These are phyloP conservation scores for Scalopus aquaticus DNA, from an alignment of 2,113 vertebrate genomes.

Conservation along the genomic window DNA sequence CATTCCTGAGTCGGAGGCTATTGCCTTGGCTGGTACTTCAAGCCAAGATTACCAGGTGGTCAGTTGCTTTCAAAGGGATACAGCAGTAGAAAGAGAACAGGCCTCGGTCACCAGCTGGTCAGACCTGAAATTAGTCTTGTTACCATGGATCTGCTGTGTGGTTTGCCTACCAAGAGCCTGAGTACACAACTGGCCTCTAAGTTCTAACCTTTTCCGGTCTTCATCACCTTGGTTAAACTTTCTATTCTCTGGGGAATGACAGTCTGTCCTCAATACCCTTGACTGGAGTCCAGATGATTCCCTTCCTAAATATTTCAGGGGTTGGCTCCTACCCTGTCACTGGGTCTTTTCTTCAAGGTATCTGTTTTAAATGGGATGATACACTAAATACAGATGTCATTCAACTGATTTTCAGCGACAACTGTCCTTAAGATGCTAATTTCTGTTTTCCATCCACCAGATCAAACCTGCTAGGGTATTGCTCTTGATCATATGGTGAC, in stretches of 20 bases:
- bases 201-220: conserved; percentile 23
- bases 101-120: conserved; percentile 59
- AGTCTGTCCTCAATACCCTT: neutral
- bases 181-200: conserved; percentile 33
- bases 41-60: conserved; percentile 62
- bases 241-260: neutral
- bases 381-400: neutral
- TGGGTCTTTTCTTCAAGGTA: neutral
- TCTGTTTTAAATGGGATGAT: neutral
- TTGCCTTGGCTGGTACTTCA: conserved; percentile 21
- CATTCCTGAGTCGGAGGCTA: neutral
- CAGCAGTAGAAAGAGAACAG: conserved; percentile 15
- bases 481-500: neutral
- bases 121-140: conserved; percentile 51
- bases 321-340: neutral
- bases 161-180: neutral
- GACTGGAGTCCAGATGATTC: neutral
- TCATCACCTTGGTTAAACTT: neutral
- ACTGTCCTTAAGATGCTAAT: neutral
- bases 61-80: conserved; percentile 29
- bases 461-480: neutral
- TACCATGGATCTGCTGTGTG: conserved; percentile 12
- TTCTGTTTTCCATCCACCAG: neutral
- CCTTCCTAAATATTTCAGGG: neutral
- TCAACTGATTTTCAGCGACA: neutral